Evolutionary conservation across 2,113 vertebrate species (phyloP).

Genomic region (Malaclemys terrapin): DNA sequence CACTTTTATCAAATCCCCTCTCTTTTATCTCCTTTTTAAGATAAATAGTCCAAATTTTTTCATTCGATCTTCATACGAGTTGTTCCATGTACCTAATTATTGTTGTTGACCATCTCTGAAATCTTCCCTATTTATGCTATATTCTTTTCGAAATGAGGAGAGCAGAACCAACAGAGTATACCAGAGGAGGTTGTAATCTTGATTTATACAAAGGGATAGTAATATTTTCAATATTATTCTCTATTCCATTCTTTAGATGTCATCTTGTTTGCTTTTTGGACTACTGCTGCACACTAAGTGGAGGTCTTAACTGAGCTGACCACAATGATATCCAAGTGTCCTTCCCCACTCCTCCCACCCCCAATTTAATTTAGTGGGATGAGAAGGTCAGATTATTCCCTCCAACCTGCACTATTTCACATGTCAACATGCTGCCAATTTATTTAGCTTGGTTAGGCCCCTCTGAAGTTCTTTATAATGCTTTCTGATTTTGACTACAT

Average conservation of each 20-base stretch:
- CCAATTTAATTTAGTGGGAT: not conserved
- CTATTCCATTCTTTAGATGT: not conserved
- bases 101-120: not conserved
- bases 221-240: not conserved
- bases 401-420: not conserved
- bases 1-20: fast-evolving
- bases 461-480: not conserved
- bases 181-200: not conserved
- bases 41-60: not conserved
- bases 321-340: not conserved
- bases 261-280: not conserved
- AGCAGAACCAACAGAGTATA: not conserved
- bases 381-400: not conserved
- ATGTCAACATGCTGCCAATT: not conserved
- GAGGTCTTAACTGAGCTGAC: not conserved
- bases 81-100: not conserved
- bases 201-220: not conserved
- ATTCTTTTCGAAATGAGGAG: not conserved
- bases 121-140: not conserved
- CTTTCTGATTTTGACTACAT: not conserved
- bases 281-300: not conserved
- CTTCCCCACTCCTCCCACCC: not conserved
- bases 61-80: not conserved
- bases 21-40: not conserved
- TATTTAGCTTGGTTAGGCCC: not conserved